Conservation (phyloP, 1,140 invertebrate genomes). For the Triops cancriformis region DNA sequence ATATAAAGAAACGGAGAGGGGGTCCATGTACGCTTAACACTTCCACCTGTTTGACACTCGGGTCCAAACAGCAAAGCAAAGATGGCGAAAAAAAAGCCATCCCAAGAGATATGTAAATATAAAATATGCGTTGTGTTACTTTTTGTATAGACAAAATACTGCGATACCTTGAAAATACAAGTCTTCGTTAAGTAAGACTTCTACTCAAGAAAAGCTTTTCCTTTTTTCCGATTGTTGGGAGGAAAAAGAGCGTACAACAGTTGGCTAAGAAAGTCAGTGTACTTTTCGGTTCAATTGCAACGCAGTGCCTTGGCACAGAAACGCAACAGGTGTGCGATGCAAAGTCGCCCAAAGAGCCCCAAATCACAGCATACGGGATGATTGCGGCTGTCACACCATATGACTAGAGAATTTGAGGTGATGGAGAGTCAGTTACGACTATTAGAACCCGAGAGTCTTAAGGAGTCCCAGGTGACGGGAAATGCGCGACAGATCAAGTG, state of each 20-base stretch:
- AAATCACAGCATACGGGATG: slow-evolving; percentile 5
- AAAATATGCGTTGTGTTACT: background rate
- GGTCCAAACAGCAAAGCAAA: background rate
- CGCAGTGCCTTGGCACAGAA: slow-evolving; percentile 3
- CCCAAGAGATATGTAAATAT: slow-evolving; percentile 1
- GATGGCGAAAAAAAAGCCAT: background rate
- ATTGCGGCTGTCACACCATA: slow-evolving; percentile 7
- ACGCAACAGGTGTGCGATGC: slow-evolving; percentile 12
- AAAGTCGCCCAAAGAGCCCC: background rate
- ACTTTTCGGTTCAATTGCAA: background rate
- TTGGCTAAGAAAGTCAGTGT: background rate
- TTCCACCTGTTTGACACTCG: background rate
- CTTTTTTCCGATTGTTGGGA: no score
- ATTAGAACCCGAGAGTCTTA: no score
- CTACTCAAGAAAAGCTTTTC: no score
- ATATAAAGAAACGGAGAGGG: background rate
- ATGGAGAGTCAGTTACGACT: background rate
- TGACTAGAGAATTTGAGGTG: background rate
- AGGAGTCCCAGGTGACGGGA: no score
- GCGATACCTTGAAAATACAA: slow-evolving; percentile 12
- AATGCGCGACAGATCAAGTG: no score
- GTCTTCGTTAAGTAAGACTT: background rate
- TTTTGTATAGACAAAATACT: background rate
- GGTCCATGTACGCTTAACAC: background rate
- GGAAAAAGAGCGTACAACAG: background rate